Evolutionary conservation across 2,888 invertebrate genomes (phyloP).

Genomic region (Stenotaenia linearis): DNA sequence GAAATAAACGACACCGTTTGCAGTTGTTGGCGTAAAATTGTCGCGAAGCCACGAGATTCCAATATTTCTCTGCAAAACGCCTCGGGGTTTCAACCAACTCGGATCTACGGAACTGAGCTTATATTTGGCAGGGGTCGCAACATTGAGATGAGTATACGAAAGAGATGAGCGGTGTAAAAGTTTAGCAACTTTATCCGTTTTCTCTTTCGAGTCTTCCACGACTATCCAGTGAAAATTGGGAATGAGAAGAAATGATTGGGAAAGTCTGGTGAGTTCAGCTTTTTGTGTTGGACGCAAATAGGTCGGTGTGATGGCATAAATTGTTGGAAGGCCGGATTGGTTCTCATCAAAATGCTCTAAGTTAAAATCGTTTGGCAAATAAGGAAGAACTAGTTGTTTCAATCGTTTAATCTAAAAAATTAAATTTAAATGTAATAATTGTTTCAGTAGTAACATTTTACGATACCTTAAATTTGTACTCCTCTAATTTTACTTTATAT

Average conservation of each 20-base stretch:
- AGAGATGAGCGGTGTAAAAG: constrained; percentile 63
- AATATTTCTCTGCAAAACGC: constrained; percentile 83
- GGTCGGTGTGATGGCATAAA: constrained; percentile 90
- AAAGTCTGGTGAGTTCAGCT: constrained; percentile 83
- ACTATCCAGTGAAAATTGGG: constrained; percentile 90
- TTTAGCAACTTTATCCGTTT: constrained; percentile 64
- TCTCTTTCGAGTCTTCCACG: constrained; percentile 73
- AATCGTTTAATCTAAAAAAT: neutral
- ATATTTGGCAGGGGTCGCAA: constrained; percentile 63
- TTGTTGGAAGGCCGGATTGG: constrained; percentile 54
- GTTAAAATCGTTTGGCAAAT: neutral
- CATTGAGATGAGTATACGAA: constrained; percentile 61
- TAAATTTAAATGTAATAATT: neutral
- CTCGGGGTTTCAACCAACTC: constrained; percentile 73
- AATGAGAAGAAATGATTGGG: constrained; percentile 77
- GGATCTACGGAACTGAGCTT: constrained; percentile 63
- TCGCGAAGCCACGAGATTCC: constrained; percentile 75
- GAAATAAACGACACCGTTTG: constrained; percentile 77
- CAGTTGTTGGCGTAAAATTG: constrained; percentile 55
- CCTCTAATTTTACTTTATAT: neutral
- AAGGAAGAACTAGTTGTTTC: neutral
- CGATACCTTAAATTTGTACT: neutral
- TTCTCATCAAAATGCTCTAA: neutral
- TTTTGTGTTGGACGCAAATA: constrained; percentile 82
- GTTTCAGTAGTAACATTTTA: neutral